Percentiles rank a stretch among this genome's conserved stretches.
Conservation (phyloP, 2,113 vertebrate genomes). For the Halcyon malimbica region DNA sequence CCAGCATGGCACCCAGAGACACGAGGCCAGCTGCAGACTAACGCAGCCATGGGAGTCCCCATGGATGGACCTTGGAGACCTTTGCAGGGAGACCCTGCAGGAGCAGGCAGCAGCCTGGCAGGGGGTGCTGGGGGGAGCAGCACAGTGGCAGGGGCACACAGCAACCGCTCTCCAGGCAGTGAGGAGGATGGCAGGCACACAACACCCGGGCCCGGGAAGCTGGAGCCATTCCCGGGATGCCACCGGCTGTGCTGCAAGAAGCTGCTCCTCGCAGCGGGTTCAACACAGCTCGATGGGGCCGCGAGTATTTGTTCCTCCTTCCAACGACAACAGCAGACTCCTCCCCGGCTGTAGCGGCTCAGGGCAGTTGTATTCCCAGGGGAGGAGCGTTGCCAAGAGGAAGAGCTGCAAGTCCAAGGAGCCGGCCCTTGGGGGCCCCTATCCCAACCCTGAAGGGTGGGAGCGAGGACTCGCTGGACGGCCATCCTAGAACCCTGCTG, state of each 20-base stretch:
- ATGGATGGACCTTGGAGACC: accelerated
- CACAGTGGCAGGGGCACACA: accelerated
- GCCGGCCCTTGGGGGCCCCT: neutral
- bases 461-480: accelerated
- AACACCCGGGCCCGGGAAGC: accelerated
- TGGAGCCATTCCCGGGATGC: neutral
- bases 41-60: accelerated
- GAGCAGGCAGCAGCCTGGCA: accelerated
- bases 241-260: neutral
- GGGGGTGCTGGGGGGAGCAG: neutral
- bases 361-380: neutral
- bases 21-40: neutral
- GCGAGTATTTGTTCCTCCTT: neutral
- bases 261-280: neutral
- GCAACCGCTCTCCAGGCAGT: accelerated
- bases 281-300: neutral
- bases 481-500: neutral
- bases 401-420: neutral
- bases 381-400: neutral
- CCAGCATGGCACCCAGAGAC: neutral
- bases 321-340: neutral
- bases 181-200: neutral
- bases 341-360: neutral
- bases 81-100: neutral
- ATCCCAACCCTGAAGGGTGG: accelerated